Percentiles rank a stretch among this genome's conserved stretches.
These are phyloP conservation scores for Pollicipes pollicipes DNA, from an alignment of 1,140 invertebrate genomes.

Conservation along the genomic window DNA sequence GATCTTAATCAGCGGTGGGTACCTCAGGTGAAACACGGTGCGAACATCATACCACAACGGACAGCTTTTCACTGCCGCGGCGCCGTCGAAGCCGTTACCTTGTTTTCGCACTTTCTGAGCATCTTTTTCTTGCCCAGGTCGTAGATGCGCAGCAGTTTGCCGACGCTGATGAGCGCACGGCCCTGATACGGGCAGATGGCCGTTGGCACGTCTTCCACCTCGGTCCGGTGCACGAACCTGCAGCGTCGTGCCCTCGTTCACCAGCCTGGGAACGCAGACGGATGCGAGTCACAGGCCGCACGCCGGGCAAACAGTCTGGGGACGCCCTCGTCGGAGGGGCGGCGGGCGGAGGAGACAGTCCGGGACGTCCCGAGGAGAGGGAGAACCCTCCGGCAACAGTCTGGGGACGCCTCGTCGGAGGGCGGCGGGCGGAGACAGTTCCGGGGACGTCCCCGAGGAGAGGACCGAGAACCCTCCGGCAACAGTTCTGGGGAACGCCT, in stretches of 20 bases:
- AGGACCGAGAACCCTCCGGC: no score
- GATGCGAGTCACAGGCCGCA: slow-evolving; percentile 3
- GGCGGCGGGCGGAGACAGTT: no score
- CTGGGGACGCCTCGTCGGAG: no score
- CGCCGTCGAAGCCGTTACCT: slow-evolving; percentile 34
- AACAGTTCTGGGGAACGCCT: no score
- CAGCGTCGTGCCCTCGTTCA: slow-evolving; percentile 49
- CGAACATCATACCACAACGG: background rate
- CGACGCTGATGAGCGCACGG: slow-evolving; percentile 75
- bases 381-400: no score
- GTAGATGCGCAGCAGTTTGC: slow-evolving; percentile 77
- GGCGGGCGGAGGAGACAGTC: no score
- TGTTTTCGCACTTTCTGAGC: slow-evolving; percentile 95
- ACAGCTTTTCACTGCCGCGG: background rate
- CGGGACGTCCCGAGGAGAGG: no score
- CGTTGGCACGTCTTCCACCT: slow-evolving; percentile 80
- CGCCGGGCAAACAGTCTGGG: no score
- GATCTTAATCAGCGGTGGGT: background rate
- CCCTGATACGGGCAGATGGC: slow-evolving; percentile 85
- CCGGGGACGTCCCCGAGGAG: no score
- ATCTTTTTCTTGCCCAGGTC: slow-evolving; percentile 95
- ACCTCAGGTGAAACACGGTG: slow-evolving; percentile 1
- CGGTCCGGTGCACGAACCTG: slow-evolving; percentile 83
- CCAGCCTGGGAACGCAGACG: slow-evolving; percentile 33
- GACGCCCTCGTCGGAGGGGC: no score